Percentiles rank a stretch among this genome's conserved stretches.
These are phyloP conservation scores for Cynopterus brachyotis DNA, from an alignment of 2,113 vertebrate genomes.

Conservation along the genomic window DNA sequence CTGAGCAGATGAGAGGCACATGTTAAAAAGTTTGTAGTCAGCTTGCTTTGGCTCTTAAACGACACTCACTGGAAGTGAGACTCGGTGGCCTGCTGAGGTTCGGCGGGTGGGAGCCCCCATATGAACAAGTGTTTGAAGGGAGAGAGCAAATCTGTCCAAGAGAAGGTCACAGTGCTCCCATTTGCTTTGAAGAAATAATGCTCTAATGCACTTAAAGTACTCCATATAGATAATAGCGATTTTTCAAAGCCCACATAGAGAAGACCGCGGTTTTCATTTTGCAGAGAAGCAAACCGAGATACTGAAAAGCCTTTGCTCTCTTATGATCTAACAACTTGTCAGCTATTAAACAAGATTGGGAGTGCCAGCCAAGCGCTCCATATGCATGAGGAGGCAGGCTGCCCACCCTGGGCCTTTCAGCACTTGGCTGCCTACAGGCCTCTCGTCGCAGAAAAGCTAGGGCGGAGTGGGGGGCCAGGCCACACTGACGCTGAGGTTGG, in stretches of 20 bases:
- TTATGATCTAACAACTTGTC: slow-evolving; percentile 34
- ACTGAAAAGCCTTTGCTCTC: neutral
- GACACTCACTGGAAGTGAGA: slow-evolving; percentile 68
- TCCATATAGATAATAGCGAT: neutral
- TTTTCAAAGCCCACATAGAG: neutral
- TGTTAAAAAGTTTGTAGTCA: slow-evolving; percentile 73
- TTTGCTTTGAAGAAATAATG: slow-evolving; percentile 32
- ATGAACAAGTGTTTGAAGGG: neutral
- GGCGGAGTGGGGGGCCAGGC: neutral
- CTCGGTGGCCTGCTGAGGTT: slow-evolving; percentile 66
- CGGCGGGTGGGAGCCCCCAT: neutral
- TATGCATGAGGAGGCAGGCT: neutral
- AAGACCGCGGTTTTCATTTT: neutral
- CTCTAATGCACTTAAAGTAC: neutral
- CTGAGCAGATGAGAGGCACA: slow-evolving; percentile 54
- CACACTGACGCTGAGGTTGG: neutral
- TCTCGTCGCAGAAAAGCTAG: neutral
- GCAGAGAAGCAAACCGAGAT: slow-evolving; percentile 12
- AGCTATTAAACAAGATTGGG: slow-evolving; percentile 22
- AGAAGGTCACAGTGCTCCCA: neutral
- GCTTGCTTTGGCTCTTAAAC: slow-evolving; percentile 70
- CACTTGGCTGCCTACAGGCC: neutral
- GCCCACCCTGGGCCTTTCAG: neutral
- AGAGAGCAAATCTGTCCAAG: neutral
- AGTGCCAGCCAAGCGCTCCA: slow-evolving; percentile 38